Conservation (phyloP, 2,113 vertebrate genomes). For the Siphamia tubifer region DNA sequence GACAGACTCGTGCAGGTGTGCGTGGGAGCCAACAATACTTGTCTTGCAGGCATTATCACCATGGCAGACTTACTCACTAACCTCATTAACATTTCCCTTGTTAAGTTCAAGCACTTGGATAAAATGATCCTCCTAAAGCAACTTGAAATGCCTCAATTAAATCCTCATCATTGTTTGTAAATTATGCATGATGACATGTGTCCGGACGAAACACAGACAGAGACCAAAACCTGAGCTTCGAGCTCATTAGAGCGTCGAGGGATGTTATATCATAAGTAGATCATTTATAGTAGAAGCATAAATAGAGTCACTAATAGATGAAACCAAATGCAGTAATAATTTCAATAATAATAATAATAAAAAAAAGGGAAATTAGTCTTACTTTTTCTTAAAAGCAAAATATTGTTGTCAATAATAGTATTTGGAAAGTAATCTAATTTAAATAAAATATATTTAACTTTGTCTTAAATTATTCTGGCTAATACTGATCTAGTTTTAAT, state of each 20-base stretch:
- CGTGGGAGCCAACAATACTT: slow-evolving; percentile 57
- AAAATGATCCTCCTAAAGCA: slow-evolving; percentile 60
- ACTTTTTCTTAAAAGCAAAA: too few relatives aligned
- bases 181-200: slow-evolving; percentile 4
- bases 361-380: too few relatives aligned
- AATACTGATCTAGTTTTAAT: too few relatives aligned
- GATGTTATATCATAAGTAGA: slow-evolving; percentile 6
- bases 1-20: slow-evolving; percentile 63
- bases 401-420: too few relatives aligned
- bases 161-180: slow-evolving; percentile 49
- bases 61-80: slow-evolving; percentile 59
- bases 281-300: slow-evolving; percentile 7
- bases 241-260: neutral
- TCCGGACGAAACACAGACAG: slow-evolving; percentile 5
- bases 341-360: neutral
- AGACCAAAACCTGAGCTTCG: neutral
- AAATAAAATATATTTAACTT: too few relatives aligned
- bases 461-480: too few relatives aligned
- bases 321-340: neutral
- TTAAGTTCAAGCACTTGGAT: slow-evolving; percentile 68
- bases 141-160: slow-evolving; percentile 51
- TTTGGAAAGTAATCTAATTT: too few relatives aligned
- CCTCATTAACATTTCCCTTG: slow-evolving; percentile 75
- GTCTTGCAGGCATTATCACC: slow-evolving; percentile 41
- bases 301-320: neutral